Evolutionary conservation across 2,113 vertebrate genomes (phyloP).

Genomic region (Podilymbus podiceps): DNA sequence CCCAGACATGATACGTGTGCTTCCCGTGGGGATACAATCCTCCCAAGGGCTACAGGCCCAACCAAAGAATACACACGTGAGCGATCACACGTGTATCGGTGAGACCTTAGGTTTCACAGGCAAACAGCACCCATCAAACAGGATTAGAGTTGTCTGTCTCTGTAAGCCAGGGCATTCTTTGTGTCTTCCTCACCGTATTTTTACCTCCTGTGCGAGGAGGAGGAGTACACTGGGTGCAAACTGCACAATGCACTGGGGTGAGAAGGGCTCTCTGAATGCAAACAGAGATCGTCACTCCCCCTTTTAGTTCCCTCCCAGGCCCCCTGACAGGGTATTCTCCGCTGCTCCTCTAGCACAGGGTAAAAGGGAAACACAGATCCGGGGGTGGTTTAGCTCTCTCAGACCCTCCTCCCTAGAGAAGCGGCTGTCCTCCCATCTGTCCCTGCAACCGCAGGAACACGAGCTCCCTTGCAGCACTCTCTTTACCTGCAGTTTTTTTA

Average conservation of each 20-base stretch:
- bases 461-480: background rate
- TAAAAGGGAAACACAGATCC: background rate
- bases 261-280: background rate
- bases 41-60: background rate
- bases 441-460: fast-evolving
- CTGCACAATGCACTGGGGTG: background rate
- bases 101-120: background rate
- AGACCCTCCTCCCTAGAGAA: background rate
- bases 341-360: background rate
- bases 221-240: background rate
- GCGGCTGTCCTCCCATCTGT: background rate
- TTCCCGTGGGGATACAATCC: background rate
- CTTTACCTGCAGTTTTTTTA: background rate
- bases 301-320: background rate
- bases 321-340: background rate
- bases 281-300: background rate
- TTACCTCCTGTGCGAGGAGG: background rate
- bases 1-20: background rate
- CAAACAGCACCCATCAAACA: background rate
- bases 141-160: background rate
- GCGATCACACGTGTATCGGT: fast-evolving
- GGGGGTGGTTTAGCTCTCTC: background rate
- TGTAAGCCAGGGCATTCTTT: background rate
- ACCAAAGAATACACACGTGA: background rate
- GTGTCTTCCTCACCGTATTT: background rate